Evolutionary conservation across 64 coral and sea anemone genomes (phyloP).

Genomic region (Anthopleura sola): DNA sequence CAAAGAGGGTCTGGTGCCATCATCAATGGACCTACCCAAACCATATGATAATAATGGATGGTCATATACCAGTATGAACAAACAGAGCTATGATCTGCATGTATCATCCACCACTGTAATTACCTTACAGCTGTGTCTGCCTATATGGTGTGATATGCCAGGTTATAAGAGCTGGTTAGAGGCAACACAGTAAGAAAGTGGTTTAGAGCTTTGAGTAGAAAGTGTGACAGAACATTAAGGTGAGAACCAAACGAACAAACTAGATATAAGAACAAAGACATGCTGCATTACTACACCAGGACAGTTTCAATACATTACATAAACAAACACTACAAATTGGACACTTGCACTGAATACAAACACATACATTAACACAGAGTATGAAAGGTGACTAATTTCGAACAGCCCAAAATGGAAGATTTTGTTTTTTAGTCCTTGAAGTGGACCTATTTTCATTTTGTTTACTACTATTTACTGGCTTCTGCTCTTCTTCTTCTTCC

Average conservation of each 20-base stretch:
- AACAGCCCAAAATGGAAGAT: conserved; percentile 57
- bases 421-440: conserved; percentile 1
- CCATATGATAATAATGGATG: too few species aligned
- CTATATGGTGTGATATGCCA: too few species aligned
- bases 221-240: too few species aligned
- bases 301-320: neutral
- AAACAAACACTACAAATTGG: neutral
- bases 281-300: neutral
- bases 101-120: too few species aligned
- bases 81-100: too few species aligned
- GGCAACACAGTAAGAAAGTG: neutral
- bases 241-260: neutral
- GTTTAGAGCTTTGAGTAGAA: too few species aligned
- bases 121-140: too few species aligned
- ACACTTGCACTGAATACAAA: neutral
- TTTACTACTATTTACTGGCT: neutral
- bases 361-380: neutral
- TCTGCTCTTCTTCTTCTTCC: conserved; percentile 19
- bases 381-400: conserved; percentile 7
- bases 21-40: too few species aligned
- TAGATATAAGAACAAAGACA: neutral
- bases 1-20: too few species aligned
- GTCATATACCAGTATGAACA: too few species aligned
- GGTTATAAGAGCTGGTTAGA: too few species aligned
- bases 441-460: neutral